Evolutionary conservation across 92 coral and sea anemone genomes (phyloP).

Genomic region (Zoanthus sansibaricus): DNA sequence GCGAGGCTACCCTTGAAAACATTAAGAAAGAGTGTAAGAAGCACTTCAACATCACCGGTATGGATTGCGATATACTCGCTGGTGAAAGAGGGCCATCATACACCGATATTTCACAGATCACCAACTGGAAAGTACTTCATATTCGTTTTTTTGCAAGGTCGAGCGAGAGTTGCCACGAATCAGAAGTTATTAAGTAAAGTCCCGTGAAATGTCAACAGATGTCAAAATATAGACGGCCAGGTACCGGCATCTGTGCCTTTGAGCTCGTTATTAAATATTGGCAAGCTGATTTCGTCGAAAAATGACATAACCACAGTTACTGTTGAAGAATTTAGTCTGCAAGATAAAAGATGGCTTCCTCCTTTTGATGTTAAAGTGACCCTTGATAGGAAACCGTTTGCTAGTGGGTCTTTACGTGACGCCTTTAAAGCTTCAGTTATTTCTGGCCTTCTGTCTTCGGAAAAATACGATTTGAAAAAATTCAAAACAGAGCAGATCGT

Average conservation of each 20-base stretch:
- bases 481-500: constrained; percentile 46
- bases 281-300: constrained; percentile 37
- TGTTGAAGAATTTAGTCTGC: constrained; percentile 44
- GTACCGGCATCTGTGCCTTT: constrained; percentile 37
- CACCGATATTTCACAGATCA: constrained; percentile 48
- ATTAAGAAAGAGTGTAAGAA: constrained; percentile 40
- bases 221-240: background rate
- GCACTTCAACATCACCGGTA: constrained; percentile 48
- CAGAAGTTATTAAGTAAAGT: constrained; percentile 33
- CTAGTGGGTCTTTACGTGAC: constrained; percentile 48
- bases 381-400: constrained; percentile 35
- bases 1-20: constrained; percentile 28
- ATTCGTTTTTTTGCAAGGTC: constrained; percentile 29
- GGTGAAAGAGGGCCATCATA: constrained; percentile 66
- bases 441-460: constrained; percentile 31
- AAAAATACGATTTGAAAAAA: constrained; percentile 62
- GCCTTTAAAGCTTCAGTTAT: constrained; percentile 43
- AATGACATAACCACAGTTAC: constrained; percentile 28
- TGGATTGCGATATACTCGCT: constrained; percentile 67
- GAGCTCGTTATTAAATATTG: constrained; percentile 30
- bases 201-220: constrained; percentile 44
- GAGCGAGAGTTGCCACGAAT: constrained; percentile 14
- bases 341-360: constrained; percentile 36
- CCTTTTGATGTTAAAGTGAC: constrained; percentile 42
- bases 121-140: constrained; percentile 54